Evolutionary conservation across 2,797 vertebrate species (phyloP), one percentile per base, ranked within the genome.

Genomic region (Melanotaenia parkinsoni): DNA sequence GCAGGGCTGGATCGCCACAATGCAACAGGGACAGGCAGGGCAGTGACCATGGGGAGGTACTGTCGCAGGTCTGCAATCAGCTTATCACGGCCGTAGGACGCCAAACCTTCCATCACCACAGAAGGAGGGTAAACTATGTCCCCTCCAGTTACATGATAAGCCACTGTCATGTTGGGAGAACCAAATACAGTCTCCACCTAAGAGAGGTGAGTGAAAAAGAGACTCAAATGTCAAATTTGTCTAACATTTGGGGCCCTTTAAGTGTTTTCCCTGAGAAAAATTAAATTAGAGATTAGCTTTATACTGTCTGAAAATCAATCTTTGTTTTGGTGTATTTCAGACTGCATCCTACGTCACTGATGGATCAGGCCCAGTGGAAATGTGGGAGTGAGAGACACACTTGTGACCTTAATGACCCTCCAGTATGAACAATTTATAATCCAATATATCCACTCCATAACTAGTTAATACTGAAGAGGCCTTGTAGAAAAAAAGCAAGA

Each of bases 21-120:
- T 58, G 94, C 88, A 63, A 96, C 95, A 67, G 96, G 94, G 16
- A 96, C 86, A 1, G 93, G 96, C 88, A 99, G 89, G 0, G 96
- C 96, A 81, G 97, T 98, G 32, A 99, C 93, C 81, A 93, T 93
- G 12, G 96, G 95, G 63, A 97, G 93, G 0, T 96, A 96, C 77
- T 96, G 96, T 80, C 95, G 96, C 74, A 99, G 93, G 86, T 98
- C 97, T 0, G 93, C 94, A 8, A 96, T 96, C 91, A 98, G 91
- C 0, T 96, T 96, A 92, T 95, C 94, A 7, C 95, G 76, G 20
- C 96, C 96, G 0, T 98, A 99, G 1, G 93, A 90, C 2, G 89
- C 91, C 74, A 99, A 92, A 75, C 88, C 92, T 67, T 97, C 95
- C 0, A 95, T 86, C 53, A 98, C 95, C 0, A 95, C 95, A 0